Percentiles rank a stretch among this genome's conserved stretches.
Evolutionary conservation across 1,140 invertebrate species (phyloP).

Genomic region (Limonius californicus): DNA sequence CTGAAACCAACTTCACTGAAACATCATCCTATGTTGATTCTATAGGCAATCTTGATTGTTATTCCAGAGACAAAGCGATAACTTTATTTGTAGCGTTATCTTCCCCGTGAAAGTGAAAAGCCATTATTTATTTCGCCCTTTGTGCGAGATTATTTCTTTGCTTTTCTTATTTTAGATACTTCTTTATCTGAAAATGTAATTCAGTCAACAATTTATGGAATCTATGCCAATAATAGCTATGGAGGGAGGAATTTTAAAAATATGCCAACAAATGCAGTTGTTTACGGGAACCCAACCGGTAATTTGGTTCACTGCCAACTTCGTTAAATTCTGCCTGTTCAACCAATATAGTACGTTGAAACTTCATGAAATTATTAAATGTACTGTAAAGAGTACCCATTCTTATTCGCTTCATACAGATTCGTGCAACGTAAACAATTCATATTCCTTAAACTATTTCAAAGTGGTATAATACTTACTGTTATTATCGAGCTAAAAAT

Average conservation of each 20-base stretch:
- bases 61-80: background rate
- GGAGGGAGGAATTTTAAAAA: background rate
- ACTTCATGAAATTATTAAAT: slow-evolving; percentile 24
- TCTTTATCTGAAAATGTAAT: no score
- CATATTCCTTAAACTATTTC: background rate
- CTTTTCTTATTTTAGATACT: no score
- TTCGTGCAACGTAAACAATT: background rate
- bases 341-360: slow-evolving; percentile 17
- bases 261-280: background rate
- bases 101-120: no score
- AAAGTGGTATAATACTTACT: no score
- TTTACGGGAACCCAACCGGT: background rate
- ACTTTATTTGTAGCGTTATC: no score
- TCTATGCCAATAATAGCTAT: no score
- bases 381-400: slow-evolving; percentile 17
- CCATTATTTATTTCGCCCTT: no score
- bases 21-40: background rate
- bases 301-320: background rate
- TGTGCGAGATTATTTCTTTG: no score
- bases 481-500: no score
- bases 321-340: background rate
- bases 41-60: background rate
- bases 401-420: background rate
- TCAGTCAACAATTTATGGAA: no score
- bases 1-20: background rate